Percentiles rank a stretch among this genome's conserved stretches.
These are phyloP conservation scores for Drosophila anomelani DNA, from an alignment of 2,888 invertebrate genomes.

Conservation along the genomic window DNA sequence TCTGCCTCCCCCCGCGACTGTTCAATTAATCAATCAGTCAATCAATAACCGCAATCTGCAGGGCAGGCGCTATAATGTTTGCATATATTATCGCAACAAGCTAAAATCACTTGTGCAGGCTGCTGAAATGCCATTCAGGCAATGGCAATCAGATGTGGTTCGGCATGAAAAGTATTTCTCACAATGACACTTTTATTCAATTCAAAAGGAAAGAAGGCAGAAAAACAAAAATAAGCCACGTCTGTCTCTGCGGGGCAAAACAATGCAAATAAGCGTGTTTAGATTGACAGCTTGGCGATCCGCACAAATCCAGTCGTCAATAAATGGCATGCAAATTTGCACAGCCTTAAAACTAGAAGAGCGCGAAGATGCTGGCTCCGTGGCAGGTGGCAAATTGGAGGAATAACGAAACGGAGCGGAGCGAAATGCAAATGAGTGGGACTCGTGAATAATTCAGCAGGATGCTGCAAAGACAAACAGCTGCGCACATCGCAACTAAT, in stretches of 20 bases:
- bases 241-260: constrained; percentile 38
- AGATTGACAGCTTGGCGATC: constrained; percentile 38
- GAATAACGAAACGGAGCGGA: constrained; percentile 21
- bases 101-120: constrained; percentile 16
- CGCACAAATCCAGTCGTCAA: constrained; percentile 54
- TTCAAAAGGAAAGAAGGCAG: constrained; percentile 6
- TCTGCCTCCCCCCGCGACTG: background rate
- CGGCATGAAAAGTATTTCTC: constrained; percentile 14
- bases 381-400: constrained; percentile 54
- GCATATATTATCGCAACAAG: constrained; percentile 36
- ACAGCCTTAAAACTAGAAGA: constrained; percentile 34
- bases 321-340: constrained; percentile 65
- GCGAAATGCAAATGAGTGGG: constrained; percentile 15
- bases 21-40: constrained; percentile 60
- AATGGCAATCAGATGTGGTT: constrained; percentile 1
- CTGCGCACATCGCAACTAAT: constrained; percentile 55
- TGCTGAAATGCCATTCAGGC: constrained; percentile 42
- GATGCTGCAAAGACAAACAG: constrained; percentile 58
- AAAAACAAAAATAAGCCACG: constrained; percentile 6
- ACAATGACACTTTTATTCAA: constrained; percentile 30
- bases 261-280: constrained; percentile 44
- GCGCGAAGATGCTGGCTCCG: constrained; percentile 3
- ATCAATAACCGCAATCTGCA: constrained; percentile 26
- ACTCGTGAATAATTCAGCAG: constrained; percentile 76
- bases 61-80: constrained; percentile 40